Evolutionary conservation across 2,797 vertebrate genomes (phyloP).

Genomic region (Apogon talboti): DNA sequence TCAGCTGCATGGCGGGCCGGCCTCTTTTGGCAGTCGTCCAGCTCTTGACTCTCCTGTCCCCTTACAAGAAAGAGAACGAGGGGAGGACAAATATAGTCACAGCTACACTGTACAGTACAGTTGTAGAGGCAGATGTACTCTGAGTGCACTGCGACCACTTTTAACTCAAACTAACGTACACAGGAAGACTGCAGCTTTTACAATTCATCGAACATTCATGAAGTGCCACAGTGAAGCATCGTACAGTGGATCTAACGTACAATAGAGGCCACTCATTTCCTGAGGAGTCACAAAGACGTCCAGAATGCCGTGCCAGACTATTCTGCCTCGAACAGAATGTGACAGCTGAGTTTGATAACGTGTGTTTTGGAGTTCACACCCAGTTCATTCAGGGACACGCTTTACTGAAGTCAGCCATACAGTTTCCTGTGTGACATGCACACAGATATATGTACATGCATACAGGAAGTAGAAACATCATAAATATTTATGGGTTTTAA

Average conservation of each 20-base stretch:
- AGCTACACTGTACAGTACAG: slow-evolving; percentile 55
- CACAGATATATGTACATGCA: slow-evolving; percentile 27
- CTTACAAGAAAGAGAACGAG: slow-evolving; percentile 66
- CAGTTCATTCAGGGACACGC: slow-evolving; percentile 69
- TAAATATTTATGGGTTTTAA: slow-evolving; percentile 25
- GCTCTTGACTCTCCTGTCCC: slow-evolving; percentile 75
- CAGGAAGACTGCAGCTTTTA: slow-evolving; percentile 15
- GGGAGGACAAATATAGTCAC: slow-evolving; percentile 77
- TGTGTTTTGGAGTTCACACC: slow-evolving; percentile 61
- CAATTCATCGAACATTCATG: neutral
- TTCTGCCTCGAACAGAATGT: slow-evolving; percentile 43
- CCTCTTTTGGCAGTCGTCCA: slow-evolving; percentile 84
- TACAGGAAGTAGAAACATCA: neutral
- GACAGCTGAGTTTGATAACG: slow-evolving; percentile 65
- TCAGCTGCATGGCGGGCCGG: slow-evolving; percentile 80
- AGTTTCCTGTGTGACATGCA: slow-evolving; percentile 1
- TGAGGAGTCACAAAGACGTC: slow-evolving; percentile 7
- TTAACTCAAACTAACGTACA: slow-evolving; percentile 4
- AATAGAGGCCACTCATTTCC: slow-evolving; percentile 4
- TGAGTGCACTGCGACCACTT: slow-evolving; percentile 29
- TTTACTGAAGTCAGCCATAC: slow-evolving; percentile 27
- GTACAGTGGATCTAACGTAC: slow-evolving; percentile 1
- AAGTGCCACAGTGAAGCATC: neutral
- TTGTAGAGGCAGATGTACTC: slow-evolving; percentile 42
- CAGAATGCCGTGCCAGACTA: slow-evolving; percentile 17